These are phyloP conservation scores for Luffia ferchaultella DNA, from an alignment of 2,888 invertebrate genomes.

Conservation along the genomic window DNA sequence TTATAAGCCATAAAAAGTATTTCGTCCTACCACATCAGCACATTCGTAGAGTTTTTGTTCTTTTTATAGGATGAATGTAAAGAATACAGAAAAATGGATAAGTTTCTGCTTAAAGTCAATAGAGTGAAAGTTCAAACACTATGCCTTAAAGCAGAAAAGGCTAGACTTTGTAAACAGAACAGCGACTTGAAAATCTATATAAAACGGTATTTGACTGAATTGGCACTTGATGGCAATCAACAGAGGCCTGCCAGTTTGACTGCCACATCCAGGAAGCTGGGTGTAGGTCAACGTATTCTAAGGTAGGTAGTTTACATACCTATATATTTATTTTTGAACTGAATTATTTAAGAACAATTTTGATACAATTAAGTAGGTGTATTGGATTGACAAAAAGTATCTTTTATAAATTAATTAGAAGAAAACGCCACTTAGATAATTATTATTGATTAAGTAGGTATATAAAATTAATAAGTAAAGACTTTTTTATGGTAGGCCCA, in stretches of 20 bases:
- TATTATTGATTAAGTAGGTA: too few relatives aligned
- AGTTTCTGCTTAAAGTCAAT: constrained; percentile 70
- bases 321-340: too few relatives aligned
- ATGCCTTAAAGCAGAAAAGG: constrained; percentile 44
- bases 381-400: too few relatives aligned
- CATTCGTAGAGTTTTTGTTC: neutral
- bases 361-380: too few relatives aligned
- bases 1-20: neutral
- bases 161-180: constrained; percentile 67
- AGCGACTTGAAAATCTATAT: constrained; percentile 67
- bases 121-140: constrained; percentile 46
- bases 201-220: constrained; percentile 67
- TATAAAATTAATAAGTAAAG: too few relatives aligned
- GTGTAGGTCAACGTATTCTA: neutral
- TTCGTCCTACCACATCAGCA: neutral
- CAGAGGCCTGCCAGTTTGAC: constrained; percentile 20
- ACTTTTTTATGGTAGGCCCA: too few relatives aligned
- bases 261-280: constrained; percentile 13
- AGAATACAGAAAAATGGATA: constrained; percentile 70
- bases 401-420: too few relatives aligned
- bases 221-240: constrained; percentile 54
- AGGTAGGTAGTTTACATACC: too few relatives aligned
- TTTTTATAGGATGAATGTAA: constrained; percentile 46
- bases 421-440: too few relatives aligned
- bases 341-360: too few relatives aligned